Conservation (phyloP, 2,113 vertebrate genomes). For the Larimichthys crocea region DNA sequence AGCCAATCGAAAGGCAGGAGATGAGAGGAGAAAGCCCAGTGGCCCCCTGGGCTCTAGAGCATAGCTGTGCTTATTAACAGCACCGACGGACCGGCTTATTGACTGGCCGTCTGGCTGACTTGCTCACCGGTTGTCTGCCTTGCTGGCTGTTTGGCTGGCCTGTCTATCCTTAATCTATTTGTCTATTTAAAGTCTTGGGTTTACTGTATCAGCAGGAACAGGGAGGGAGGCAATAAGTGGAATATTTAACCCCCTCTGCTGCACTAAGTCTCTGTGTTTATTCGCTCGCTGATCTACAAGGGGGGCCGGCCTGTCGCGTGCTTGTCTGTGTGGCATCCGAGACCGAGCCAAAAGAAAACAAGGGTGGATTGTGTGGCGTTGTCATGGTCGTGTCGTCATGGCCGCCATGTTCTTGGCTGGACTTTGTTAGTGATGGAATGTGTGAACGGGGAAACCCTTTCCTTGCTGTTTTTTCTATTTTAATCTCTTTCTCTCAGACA, state of each 20-base stretch:
- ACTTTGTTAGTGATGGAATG: constrained; percentile 43
- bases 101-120: constrained; percentile 59
- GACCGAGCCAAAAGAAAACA: background rate
- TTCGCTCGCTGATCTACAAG: constrained; percentile 21
- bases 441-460: constrained; percentile 36
- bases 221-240: constrained; percentile 36
- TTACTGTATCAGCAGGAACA: constrained; percentile 58
- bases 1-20: constrained; percentile 65
- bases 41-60: constrained; percentile 78
- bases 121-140: constrained; percentile 55
- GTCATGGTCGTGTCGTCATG: constrained; percentile 10
- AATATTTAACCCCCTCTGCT: constrained; percentile 58
- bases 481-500: background rate
- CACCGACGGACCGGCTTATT: constrained; percentile 68
- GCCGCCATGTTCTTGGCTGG: constrained; percentile 35
- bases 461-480: constrained; percentile 1
- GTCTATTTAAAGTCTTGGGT: constrained; percentile 61
- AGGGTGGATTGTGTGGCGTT: background rate
- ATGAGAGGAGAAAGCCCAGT: constrained; percentile 67
- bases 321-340: constrained; percentile 1
- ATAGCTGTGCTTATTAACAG: constrained; percentile 82
- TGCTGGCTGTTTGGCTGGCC: constrained; percentile 37
- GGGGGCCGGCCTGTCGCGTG: constrained; percentile 9
- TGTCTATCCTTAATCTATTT: constrained; percentile 60
- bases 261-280: constrained; percentile 67